Percentiles rank a stretch among this genome's conserved stretches.
These are phyloP conservation scores for Archaeoteleia sp. DNA, from an alignment of 2,888 invertebrate genomes.

Conservation along the genomic window DNA sequence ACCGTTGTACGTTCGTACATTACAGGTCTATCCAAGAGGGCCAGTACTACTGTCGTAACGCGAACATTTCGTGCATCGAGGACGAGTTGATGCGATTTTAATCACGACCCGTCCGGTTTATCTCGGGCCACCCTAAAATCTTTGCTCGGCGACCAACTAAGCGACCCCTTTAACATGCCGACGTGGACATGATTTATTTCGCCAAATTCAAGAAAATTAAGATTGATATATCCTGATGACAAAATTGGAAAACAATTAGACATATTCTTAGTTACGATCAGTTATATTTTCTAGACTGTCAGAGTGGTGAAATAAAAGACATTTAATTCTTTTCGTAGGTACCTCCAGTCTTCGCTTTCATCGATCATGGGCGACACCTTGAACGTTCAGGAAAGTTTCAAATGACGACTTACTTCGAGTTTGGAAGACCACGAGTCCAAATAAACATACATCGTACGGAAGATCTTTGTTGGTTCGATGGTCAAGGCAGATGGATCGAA, in stretches of 20 bases:
- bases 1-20: conserved; percentile 34
- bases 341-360: too few relatives aligned
- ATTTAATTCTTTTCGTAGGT: too few relatives aligned
- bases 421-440: conserved; percentile 8
- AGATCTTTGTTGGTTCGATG: conserved; percentile 33
- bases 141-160: conserved; percentile 11
- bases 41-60: conserved; percentile 37
- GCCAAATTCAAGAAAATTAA: neutral
- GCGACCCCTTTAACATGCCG: neutral
- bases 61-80: conserved; percentile 51
- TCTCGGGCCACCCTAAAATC: conserved; percentile 16
- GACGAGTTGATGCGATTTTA: conserved; percentile 54
- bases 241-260: neutral
- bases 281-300: too few relatives aligned
- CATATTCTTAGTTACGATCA: neutral
- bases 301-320: too few relatives aligned
- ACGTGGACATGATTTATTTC: neutral
- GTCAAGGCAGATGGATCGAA: conserved; percentile 25
- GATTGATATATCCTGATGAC: neutral
- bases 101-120: conserved; percentile 40
- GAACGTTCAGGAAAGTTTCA: too few relatives aligned
- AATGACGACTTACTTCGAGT: conserved; percentile 17
- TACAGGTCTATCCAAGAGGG: neutral
- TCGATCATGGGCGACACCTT: too few relatives aligned
- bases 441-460: conserved; percentile 21